Evolutionary conservation across 2,797 vertebrate species (phyloP).

Genomic region (Numenius phaeopus): DNA sequence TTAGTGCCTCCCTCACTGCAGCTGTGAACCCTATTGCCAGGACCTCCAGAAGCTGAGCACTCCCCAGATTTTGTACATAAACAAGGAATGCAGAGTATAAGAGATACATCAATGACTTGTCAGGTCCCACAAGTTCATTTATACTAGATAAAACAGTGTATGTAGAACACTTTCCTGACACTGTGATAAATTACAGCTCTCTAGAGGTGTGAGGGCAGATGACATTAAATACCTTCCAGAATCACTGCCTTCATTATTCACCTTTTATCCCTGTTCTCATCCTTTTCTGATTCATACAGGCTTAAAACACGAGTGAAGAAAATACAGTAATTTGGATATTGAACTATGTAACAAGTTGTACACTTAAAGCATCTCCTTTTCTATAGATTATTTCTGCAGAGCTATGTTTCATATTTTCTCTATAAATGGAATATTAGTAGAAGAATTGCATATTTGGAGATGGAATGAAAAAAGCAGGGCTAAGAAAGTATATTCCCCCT

Average conservation of each 20-base stretch:
- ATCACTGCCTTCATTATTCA: neutral
- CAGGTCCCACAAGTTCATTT: neutral
- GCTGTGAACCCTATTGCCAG: neutral
- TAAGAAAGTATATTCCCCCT: neutral
- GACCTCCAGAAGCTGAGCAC: neutral
- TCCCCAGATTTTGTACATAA: neutral
- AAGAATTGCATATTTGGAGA: neutral
- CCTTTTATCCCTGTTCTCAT: neutral
- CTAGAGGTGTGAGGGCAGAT: neutral
- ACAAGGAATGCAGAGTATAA: neutral
- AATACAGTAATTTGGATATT: neutral
- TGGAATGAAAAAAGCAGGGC: neutral
- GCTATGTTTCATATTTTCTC: neutral
- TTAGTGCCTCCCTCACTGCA: fast-evolving
- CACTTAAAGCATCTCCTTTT: neutral
- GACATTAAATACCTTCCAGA: neutral
- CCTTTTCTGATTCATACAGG: neutral
- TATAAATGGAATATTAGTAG: neutral
- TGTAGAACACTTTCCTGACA: neutral
- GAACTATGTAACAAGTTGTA: neutral
- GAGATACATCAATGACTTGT: fast-evolving
- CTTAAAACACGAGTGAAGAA: neutral
- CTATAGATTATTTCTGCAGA: neutral
- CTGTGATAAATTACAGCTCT: neutral
- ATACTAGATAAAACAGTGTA: fast-evolving